Evolutionary conservation across 2,797 vertebrate species (phyloP).

Genomic region (Megaceryle alcyon): DNA sequence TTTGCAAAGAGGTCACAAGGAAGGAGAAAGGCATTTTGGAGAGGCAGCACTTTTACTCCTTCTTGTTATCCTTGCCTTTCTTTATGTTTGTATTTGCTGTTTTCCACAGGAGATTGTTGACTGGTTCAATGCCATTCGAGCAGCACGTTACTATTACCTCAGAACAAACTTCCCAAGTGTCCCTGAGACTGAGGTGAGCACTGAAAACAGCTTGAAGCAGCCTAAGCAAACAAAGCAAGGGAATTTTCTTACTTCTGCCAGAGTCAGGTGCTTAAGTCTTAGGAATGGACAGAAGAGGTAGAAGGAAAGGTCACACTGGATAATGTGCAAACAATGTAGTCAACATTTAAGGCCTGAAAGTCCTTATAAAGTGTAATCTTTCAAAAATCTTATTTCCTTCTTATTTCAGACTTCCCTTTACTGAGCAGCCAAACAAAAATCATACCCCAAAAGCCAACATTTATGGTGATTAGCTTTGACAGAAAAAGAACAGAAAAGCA

Average conservation of each 20-base stretch:
- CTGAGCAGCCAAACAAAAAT: not conserved
- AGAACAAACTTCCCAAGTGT: conserved; percentile 86
- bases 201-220: not conserved
- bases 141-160: conserved; percentile 88
- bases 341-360: not conserved
- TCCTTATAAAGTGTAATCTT: conserved; percentile 26
- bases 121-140: conserved; percentile 93
- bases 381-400: conserved; percentile 34
- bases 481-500: conserved; percentile 11
- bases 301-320: not conserved
- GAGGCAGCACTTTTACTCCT: not conserved
- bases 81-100: not conserved
- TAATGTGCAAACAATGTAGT: not conserved
- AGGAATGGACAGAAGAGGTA: not conserved
- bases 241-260: not conserved
- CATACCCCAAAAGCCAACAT: not conserved
- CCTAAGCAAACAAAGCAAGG: not conserved
- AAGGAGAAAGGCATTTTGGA: not conserved
- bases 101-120: conserved; percentile 88
- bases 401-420: conserved; percentile 61
- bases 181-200: conserved; percentile 85
- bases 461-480: not conserved
- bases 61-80: not conserved
- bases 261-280: not conserved
- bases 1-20: not conserved